Evolutionary conservation across 2,113 vertebrate species (phyloP), one percentile per base, ranked within the genome.

Genomic region (Syngnathus scovelli): DNA sequence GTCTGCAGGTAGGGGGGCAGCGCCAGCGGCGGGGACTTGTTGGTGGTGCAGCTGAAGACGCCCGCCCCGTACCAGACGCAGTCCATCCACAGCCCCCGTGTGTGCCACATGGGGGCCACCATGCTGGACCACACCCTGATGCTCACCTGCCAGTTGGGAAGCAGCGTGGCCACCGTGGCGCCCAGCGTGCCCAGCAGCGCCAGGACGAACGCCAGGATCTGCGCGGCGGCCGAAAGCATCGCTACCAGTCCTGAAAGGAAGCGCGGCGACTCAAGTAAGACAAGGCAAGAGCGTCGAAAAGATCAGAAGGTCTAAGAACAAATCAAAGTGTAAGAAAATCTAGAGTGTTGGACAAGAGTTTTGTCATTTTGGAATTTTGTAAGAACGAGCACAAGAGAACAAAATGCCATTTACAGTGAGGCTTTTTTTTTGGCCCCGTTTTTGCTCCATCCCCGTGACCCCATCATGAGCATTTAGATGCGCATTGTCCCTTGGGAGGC

Each of bases 11-110:
- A 90, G 48, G 87, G 1, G 0, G 95, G 95, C 69, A 95, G 92
- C 0, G 92, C 86, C 66, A 96, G 91, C 5, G 93, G 41, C 5
- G 93, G 41, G 0, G 95, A 95, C 83, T 88, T 85, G 86, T 94
- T 94, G 66, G 94, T 72, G 8, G 90, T 92, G 63, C 97, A 99
- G 92, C 95, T 98, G 85, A 98, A 96, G 89, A 96, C 89, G 37
- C 96, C 97, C 0, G 95, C 94, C 86, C 93, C 95, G 88, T 94
- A 93, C 93, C 95, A 98, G 0, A 95, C 94, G 85, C 96, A 99
- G 91, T 99, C 95, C 94, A 95, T 94, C 96, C 96, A 99, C 48
- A 99, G 93, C 41, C 96, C 96, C 70, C 94, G 95, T 90, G 94
- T 92, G 87, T 94, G 94, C 0, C 88, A 91, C 7, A 93, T 85